Base-by-base conservation (phyloP, 2,888 invertebrate species). In the Thera britannica region DNA sequence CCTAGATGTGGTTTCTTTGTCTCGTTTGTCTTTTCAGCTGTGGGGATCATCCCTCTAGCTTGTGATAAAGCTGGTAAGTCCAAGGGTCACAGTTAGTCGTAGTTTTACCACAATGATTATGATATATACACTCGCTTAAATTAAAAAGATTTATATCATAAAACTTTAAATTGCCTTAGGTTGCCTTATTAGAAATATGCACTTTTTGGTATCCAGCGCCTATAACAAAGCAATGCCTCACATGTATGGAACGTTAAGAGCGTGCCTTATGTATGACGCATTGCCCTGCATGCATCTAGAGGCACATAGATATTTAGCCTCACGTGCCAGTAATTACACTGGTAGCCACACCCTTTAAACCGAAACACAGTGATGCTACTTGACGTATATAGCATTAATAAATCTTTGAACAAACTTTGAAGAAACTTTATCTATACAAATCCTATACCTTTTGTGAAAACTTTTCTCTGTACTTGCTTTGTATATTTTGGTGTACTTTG, bases 41-140 rank as follows among this genome's bases (percentile, higher is more conserved):
- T 52, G 34, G 34, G 52, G 52, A 52, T 52, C 9, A 52, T 52
- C 52, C 51, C 51, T 2, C 12, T 52, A 34, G 52, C 34, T 52
- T 34, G 34, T 52, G 52, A 52, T 52, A 52, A 51, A 7, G 23
- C 51, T 51, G 2, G 51, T 51, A 5, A 51, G 8, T 34, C 6
- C 2, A 52, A 34, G 34, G 52, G 52, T 34, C 9, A 46, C 2
- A 46, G 44, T 46, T 9, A 46, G 44, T 46, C 44, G 44, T 46
- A 46, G 9, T 7, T 46, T 46, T 9, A 46, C 9, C 9, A 46
- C 9, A 9, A 46, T 46, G 2, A 46, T 46, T 9, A 7, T 46
- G 9, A 46, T 46, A 46, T 46, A 46, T 7, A 46, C 44, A 38
- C 38, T 38, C 38, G 6, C 38, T 5, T 38, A 38, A 5, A 38